Evolutionary conservation across 2,113 vertebrate genomes (phyloP).

Genomic region (Variabilichromis moorii): DNA sequence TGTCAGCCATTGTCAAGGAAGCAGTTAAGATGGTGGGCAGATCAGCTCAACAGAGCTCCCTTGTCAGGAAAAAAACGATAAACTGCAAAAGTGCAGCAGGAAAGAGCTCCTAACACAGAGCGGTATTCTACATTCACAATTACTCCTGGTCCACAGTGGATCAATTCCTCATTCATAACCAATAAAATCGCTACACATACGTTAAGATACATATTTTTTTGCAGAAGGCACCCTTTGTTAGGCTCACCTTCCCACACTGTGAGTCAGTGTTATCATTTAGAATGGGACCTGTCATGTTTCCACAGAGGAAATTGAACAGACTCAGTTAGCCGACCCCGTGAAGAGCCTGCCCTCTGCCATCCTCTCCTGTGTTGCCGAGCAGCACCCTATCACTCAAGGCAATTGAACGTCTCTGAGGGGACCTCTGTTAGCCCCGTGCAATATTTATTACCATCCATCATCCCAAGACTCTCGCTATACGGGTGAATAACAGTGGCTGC

Average conservation of each 20-base stretch:
- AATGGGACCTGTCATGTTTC: constrained; percentile 2
- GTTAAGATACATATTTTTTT: not conserved
- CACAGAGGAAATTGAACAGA: constrained; percentile 51
- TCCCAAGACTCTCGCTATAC: constrained; percentile 28
- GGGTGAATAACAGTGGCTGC: constrained; percentile 53
- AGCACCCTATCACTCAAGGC: constrained; percentile 64
- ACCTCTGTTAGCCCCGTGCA: constrained; percentile 65
- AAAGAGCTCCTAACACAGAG: constrained; percentile 10
- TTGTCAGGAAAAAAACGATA: constrained; percentile 45
- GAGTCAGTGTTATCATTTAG: constrained; percentile 1
- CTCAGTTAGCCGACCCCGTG: constrained; percentile 30
- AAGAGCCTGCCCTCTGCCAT: constrained; percentile 51
- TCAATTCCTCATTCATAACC: not conserved
- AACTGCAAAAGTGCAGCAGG: constrained; percentile 39
- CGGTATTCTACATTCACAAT: not conserved
- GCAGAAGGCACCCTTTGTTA: not conserved
- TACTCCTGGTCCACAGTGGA: not conserved
- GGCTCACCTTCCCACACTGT: not conserved
- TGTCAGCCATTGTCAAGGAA: constrained; percentile 61
- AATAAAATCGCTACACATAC: not conserved
- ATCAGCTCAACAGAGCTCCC: constrained; percentile 47
- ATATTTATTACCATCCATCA: constrained; percentile 69
- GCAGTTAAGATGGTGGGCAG: constrained; percentile 65
- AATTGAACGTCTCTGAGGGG: constrained; percentile 61
- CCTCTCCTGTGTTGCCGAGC: constrained; percentile 48